Percentiles rank a stretch among this genome's conserved stretches.
Conservation (phyloP, 2,888 invertebrate species). For the Idaea dimidiata region DNA sequence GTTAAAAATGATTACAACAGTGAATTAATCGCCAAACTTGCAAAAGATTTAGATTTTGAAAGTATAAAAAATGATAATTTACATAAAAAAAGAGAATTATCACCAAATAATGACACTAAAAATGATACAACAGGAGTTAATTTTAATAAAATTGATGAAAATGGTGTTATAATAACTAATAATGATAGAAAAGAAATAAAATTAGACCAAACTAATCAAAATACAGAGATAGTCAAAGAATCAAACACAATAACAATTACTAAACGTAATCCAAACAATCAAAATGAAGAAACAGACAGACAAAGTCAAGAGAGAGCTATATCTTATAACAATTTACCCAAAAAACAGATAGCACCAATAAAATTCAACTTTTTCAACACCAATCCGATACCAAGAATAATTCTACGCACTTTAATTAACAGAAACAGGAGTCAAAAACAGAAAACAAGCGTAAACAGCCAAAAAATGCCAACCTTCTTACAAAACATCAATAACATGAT, state of each 20-base stretch:
- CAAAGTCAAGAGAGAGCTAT: background rate
- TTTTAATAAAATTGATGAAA: background rate
- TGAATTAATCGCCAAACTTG: background rate
- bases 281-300: background rate
- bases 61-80: background rate
- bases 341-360: background rate
- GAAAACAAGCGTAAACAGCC: slow-evolving; percentile 15
- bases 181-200: background rate
- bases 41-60: background rate
- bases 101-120: background rate
- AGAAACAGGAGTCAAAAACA: slow-evolving; percentile 7
- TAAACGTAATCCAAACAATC: background rate
- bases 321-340: background rate
- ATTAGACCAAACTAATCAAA: background rate
- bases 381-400: slow-evolving; percentile 11
- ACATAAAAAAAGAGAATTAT: background rate
- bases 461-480: slow-evolving; percentile 10
- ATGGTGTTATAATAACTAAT: background rate
- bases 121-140: background rate
- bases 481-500: slow-evolving; percentile 3
- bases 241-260: background rate
- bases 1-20: background rate
- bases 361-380: slow-evolving; percentile 13
- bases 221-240: background rate
- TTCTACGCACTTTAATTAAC: background rate